Evolutionary conservation across 2,888 invertebrate genomes (phyloP).

Genomic region (Andricus curvator): DNA sequence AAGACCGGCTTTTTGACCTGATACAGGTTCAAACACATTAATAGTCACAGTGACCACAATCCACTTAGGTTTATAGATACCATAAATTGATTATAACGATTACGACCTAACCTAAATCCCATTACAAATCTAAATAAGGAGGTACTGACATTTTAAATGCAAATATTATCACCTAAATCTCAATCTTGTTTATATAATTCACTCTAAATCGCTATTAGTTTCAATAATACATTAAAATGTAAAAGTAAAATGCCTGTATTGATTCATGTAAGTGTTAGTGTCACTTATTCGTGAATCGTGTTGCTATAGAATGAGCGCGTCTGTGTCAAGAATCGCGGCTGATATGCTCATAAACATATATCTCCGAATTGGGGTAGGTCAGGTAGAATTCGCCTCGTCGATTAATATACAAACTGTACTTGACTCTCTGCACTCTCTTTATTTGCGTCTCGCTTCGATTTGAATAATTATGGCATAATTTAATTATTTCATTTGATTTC

Average conservation of each 20-base stretch:
- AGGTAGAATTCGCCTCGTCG: slow-evolving; percentile 15
- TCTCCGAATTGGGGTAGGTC: slow-evolving; percentile 30
- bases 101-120: slow-evolving; percentile 8
- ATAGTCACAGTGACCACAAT: slow-evolving; percentile 1
- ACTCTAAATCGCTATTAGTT: neutral
- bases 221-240: neutral
- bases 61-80: slow-evolving; percentile 24
- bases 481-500: too few relatives aligned
- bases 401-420: neutral
- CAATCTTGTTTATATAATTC: too few relatives aligned
- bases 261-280: neutral
- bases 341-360: slow-evolving; percentile 30
- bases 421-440: neutral
- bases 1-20: slow-evolving; percentile 6
- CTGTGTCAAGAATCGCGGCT: slow-evolving; percentile 25
- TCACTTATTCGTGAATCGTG: neutral
- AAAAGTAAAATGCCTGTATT: neutral
- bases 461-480: too few relatives aligned
- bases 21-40: neutral
- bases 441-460: too few relatives aligned
- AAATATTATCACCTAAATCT: too few relatives aligned
- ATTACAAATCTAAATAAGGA: neutral
- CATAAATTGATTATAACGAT: slow-evolving; percentile 21
- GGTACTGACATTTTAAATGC: too few relatives aligned
- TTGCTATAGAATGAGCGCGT: slow-evolving; percentile 14